phyloP scores from a whole-genome alignment of 2,797 vertebrate genomes.

The Peromyscus aztecus region DNA sequence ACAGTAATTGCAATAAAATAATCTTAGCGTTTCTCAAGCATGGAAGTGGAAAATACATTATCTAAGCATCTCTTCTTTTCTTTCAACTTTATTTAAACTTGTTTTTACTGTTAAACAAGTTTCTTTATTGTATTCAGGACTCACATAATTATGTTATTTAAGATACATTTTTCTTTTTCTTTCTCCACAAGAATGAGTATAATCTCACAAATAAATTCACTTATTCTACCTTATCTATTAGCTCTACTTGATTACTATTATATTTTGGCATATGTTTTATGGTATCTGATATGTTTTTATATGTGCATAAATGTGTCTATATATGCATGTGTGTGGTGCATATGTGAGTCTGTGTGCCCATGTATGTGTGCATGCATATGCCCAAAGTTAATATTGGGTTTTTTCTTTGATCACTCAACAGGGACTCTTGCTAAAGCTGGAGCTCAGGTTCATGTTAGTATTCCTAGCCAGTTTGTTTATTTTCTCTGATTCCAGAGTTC shows the following conservation, averaged over 20 bases:
- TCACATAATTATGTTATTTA: constrained; percentile 55
- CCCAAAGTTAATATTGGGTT: neutral
- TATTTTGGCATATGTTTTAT: neutral
- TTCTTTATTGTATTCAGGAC: constrained; percentile 50
- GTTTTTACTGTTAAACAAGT: neutral
- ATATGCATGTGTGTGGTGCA: neutral
- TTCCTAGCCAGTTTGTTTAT: neutral
- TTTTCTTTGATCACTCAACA: neutral
- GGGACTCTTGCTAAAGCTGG: neutral
- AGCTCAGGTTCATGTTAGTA: neutral
- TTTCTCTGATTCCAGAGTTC: neutral
- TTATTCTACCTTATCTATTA: constrained; percentile 61
- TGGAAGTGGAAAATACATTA: neutral
- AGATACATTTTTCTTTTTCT: constrained; percentile 36
- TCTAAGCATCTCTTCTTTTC: neutral
- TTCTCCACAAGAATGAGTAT: constrained; percentile 1
- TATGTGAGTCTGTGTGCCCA: neutral
- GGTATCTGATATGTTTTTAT: too few relatives aligned
- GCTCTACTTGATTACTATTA: constrained; percentile 39
- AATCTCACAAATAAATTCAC: constrained; percentile 20
- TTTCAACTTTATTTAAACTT: neutral
- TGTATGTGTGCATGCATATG: neutral
- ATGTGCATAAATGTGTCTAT: neutral
- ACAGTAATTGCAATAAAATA: constrained; percentile 26
- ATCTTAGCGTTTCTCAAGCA: constrained; percentile 55